Percentiles rank a stretch among this genome's conserved stretches.
These are phyloP conservation scores for Ophioninae sp. DNA, from an alignment of 2,888 invertebrate genomes.

Conservation along the genomic window DNA sequence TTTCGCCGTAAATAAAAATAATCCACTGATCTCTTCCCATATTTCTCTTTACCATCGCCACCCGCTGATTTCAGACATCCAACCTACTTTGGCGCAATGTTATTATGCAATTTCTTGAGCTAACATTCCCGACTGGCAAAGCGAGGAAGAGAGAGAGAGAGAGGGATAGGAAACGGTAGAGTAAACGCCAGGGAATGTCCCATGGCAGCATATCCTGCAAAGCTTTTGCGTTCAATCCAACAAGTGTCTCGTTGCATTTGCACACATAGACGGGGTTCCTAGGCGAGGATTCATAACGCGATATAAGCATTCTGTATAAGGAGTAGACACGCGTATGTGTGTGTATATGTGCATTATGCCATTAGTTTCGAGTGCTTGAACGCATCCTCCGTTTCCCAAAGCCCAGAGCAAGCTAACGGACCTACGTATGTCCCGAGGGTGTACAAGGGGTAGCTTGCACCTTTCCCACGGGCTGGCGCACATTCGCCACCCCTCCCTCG, in stretches of 20 bases:
- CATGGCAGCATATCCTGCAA: background rate
- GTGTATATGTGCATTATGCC: conserved; percentile 37
- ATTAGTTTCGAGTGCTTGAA: conserved; percentile 63
- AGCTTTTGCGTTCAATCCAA: conserved; percentile 39
- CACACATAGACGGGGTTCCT: conserved; percentile 6
- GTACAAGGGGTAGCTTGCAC: conserved; percentile 47
- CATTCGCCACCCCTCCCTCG: conserved; percentile 14
- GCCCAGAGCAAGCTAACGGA: conserved; percentile 31
- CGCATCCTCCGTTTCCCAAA: conserved; percentile 58
- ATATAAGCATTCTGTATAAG: conserved; percentile 36
- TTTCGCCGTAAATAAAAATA: conserved; percentile 18
- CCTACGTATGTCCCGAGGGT: conserved; percentile 54
- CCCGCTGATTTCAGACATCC: background rate
- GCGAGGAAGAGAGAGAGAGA: background rate
- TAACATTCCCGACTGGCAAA: background rate
- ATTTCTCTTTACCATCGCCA: background rate
- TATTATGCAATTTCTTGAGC: background rate
- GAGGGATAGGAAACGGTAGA: too few species aligned
- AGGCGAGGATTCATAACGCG: conserved; percentile 51
- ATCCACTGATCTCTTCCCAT: conserved; percentile 17
- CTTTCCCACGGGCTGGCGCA: conserved; percentile 60
- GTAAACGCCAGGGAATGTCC: background rate
- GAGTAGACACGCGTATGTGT: conserved; percentile 17
- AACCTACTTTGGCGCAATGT: conserved; percentile 22
- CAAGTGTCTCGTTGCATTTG: conserved; percentile 55